Base-by-base conservation (phyloP, 2,113 vertebrate genomes). In the Blennius ocellaris region DNA sequence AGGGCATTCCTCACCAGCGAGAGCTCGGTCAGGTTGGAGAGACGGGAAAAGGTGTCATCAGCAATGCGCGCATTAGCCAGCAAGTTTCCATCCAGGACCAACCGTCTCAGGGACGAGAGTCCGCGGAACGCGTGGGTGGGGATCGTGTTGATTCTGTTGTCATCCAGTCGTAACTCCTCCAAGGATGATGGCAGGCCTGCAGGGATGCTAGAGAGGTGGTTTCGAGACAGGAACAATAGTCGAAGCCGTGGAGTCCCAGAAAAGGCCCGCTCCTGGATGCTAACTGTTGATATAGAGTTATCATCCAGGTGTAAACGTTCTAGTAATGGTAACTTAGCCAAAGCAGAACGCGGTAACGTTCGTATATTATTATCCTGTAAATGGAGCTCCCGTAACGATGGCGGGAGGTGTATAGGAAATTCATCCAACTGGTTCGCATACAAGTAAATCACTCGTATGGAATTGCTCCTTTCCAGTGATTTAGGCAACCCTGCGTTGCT, bases 301-400 rank as follows among this genome's bases (percentile, higher is more conserved):
- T 98, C 97, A 12, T 99, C 97, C 90, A 99, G 87, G 91, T 99
- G 97, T n/a, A 98, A 93, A 38, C 96, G 95, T 81, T 98, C 97
- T 39, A 99, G 88, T 58, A 98, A 88, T 0, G 97, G 97, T 56
- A 97, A 83, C 47, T 97, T 92, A 0, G 97, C 93, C 67, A 98
- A 88, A 0, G 96, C 93, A 14, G 94, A 92, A 1, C 96, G 90
- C 14, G 96, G 94, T 3, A 99, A 80, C 11, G 95, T 92, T 9
- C 97, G 95, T 63, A 98, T 97, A 21, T 98, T 98, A 87, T 99
- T 99, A 89, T 99, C 97, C 87, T 99, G 97, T 1, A 99, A 94
- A 79, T 99, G 97, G 0, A 99, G 95, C 92, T 99, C 97, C 2
- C 94, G 91, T 80, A 99, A 83, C 0, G 96, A 97, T 0, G 94